Evolutionary conservation across 2,888 invertebrate species (phyloP).

Genomic region (Nebria brevicollis): DNA sequence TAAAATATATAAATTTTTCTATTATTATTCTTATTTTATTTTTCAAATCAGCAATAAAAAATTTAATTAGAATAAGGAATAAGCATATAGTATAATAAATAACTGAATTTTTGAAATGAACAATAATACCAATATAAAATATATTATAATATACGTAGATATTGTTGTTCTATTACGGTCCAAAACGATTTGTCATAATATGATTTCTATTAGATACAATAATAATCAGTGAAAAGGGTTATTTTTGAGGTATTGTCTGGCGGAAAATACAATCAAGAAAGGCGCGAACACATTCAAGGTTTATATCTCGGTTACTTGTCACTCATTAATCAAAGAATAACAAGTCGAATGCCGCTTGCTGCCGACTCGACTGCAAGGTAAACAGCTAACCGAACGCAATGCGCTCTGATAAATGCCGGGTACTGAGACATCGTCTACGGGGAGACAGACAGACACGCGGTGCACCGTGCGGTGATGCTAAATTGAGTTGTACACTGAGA

Average conservation of each 20-base stretch:
- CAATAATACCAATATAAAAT: too few relatives aligned
- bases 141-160: too few relatives aligned
- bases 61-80: too few relatives aligned
- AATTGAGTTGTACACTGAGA: constrained; percentile 22
- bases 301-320: constrained; percentile 41
- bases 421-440: not conserved
- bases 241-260: constrained; percentile 11
- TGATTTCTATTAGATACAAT: too few relatives aligned
- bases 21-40: too few relatives aligned
- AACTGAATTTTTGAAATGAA: too few relatives aligned
- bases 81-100: too few relatives aligned
- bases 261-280: constrained; percentile 9
- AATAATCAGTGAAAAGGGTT: not conserved
- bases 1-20: too few relatives aligned
- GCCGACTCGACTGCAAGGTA: constrained; percentile 35
- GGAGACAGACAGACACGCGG: not conserved
- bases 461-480: not conserved
- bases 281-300: constrained; percentile 35
- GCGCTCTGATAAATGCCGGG: not conserved
- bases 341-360: constrained; percentile 36
- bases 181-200: too few relatives aligned
- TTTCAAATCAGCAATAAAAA: too few relatives aligned
- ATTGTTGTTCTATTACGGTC: too few relatives aligned
- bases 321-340: constrained; percentile 46
- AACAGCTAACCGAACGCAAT: constrained; percentile 21